Evolutionary conservation across 2,113 vertebrate genomes (phyloP).

Genomic region (Bufo gargarizans): DNA sequence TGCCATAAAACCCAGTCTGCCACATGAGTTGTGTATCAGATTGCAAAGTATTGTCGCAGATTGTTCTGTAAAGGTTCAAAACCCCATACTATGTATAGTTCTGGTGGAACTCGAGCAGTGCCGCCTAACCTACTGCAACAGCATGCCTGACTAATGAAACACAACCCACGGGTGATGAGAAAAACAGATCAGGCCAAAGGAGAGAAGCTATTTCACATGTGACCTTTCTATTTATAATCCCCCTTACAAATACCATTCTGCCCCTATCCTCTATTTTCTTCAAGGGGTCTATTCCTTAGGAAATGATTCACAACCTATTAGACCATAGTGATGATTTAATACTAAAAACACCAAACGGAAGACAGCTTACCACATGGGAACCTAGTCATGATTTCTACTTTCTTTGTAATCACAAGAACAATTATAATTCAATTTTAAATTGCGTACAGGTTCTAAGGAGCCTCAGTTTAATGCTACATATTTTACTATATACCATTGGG

Average conservation of each 20-base stretch:
- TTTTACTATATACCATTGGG: too few species aligned
- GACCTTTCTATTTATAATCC: slow-evolving; percentile 1
- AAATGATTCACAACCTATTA: background rate
- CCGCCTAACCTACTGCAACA: background rate
- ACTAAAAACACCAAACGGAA: too few species aligned
- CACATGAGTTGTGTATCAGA: slow-evolving; percentile 51
- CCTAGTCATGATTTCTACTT: background rate
- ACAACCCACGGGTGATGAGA: slow-evolving; percentile 14
- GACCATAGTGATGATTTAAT: background rate
- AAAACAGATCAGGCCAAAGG: background rate
- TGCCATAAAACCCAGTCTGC: slow-evolving; percentile 33
- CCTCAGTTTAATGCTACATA: too few species aligned
- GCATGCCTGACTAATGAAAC: slow-evolving; percentile 6
- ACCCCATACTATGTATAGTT: slow-evolving; percentile 12
- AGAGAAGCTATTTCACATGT: slow-evolving; percentile 9
- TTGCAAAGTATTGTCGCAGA: slow-evolving; percentile 41
- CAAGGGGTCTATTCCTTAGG: background rate
- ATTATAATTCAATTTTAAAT: background rate
- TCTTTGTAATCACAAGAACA: background rate
- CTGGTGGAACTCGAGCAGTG: slow-evolving; percentile 6
- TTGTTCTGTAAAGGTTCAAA: slow-evolving; percentile 7
- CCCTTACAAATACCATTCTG: background rate
- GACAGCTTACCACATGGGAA: too few species aligned
- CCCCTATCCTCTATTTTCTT: background rate
- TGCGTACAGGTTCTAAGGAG: background rate